These are phyloP conservation scores for Cosmopolites sordidus DNA, from an alignment of 2,888 invertebrate species.

Conservation along the genomic window DNA sequence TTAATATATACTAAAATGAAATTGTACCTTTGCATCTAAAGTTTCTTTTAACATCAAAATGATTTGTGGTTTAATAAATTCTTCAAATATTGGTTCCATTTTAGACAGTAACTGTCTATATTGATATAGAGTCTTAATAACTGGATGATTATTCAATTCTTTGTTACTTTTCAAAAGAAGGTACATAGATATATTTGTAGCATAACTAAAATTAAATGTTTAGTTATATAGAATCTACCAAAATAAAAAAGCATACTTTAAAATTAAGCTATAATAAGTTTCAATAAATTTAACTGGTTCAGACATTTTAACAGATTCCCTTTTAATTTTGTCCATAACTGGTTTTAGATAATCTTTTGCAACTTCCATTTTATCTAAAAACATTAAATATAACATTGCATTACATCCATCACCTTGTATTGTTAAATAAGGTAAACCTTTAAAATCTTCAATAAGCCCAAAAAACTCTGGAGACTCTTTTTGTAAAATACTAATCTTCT, in stretches of 20 bases:
- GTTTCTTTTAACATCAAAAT: slow-evolving; percentile 44
- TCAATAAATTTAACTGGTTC: slow-evolving; percentile 67
- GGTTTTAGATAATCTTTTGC: slow-evolving; percentile 65
- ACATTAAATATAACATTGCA: not conserved
- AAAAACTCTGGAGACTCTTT: slow-evolving; percentile 87
- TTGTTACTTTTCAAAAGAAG: slow-evolving; percentile 67
- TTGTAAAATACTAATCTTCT: slow-evolving; percentile 71
- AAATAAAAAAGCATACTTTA: slow-evolving; percentile 48
- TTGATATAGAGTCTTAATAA: slow-evolving; percentile 78
- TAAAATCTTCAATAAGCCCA: slow-evolving; percentile 73
- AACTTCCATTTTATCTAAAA: slow-evolving; percentile 53
- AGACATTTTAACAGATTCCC: slow-evolving; percentile 60
- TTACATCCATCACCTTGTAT: not conserved
- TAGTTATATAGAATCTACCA: not conserved
- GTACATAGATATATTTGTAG: slow-evolving; percentile 82
- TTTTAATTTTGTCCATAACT: slow-evolving; percentile 59
- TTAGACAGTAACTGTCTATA: slow-evolving; percentile 72
- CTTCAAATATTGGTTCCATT: slow-evolving; percentile 65
- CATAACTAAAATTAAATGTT: slow-evolving; percentile 63
- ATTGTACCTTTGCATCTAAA: not conserved
- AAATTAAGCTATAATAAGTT: slow-evolving; percentile 47
- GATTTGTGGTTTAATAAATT: slow-evolving; percentile 65
- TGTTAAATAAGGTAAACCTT: slow-evolving; percentile 50
- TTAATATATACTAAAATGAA: not conserved
- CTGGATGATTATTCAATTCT: slow-evolving; percentile 69